Conservation (phyloP, 92 coral and sea anemone genomes). For the Porites rus region DNA sequence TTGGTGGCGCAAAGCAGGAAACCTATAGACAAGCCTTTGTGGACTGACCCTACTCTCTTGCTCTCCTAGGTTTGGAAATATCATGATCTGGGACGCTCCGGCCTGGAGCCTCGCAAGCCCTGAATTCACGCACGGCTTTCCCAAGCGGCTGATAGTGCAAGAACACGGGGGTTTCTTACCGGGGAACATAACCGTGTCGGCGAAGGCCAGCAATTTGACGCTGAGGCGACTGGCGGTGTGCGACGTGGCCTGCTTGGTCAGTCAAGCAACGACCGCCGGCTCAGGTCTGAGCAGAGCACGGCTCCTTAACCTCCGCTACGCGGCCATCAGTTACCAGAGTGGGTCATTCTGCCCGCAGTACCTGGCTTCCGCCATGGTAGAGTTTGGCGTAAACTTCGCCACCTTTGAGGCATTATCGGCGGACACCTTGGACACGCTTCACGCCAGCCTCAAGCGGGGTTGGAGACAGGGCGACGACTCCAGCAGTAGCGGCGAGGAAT, state of each 20-base stretch:
- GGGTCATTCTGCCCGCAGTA: neutral
- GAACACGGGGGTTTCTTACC: neutral
- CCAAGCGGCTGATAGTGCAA: neutral
- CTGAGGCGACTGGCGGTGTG: neutral
- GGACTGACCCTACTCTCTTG: neutral
- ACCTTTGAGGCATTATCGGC: neutral
- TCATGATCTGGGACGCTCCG: neutral
- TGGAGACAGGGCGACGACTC: neutral
- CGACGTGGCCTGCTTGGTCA: neutral
- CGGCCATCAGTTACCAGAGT: neutral
- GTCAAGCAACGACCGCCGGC: neutral
- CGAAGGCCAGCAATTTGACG: neutral
- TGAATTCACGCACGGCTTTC: slow-evolving; percentile 1
- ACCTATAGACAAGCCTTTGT: neutral
- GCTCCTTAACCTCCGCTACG: neutral
- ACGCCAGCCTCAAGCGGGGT: neutral
- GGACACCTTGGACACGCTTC: neutral
- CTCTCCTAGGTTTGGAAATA: neutral
- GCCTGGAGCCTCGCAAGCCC: neutral
- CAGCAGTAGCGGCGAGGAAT: neutral
- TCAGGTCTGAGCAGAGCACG: neutral
- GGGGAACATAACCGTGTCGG: neutral
- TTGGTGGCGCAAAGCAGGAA: neutral
- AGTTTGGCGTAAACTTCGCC: neutral
- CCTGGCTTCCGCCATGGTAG: neutral